Evolutionary conservation across 53 echinoderm and acorn worm genomes (phyloP).

Genomic region (Arbacia lixula): DNA sequence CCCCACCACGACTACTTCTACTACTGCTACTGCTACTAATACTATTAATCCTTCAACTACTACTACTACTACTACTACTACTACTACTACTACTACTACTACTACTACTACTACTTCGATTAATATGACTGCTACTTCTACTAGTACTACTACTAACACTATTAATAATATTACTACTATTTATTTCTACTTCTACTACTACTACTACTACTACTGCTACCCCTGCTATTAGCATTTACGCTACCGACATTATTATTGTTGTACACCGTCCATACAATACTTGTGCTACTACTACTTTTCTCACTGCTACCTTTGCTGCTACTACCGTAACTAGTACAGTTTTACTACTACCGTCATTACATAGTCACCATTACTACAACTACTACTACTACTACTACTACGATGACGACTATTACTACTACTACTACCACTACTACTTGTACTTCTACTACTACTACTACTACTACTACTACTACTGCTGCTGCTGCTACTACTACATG

Average conservation of each 20-base stretch:
- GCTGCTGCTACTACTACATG: background rate
- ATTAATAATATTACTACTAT: background rate
- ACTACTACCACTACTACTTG: background rate
- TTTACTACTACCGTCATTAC: background rate
- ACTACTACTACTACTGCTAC: background rate
- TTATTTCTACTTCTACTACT: background rate
- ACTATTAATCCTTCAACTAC: conserved; percentile 7
- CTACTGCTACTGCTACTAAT: conserved; percentile 5
- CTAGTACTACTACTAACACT: conserved; percentile 1
- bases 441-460: background rate
- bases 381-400: background rate
- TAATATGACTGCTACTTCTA: conserved; percentile 4
- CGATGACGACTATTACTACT: no score
- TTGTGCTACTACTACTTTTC: no score
- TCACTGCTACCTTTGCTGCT: no score
- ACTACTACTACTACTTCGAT: background rate
- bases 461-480: background rate
- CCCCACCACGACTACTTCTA: background rate
- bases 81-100: conserved; percentile 33
- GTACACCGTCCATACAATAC: no score
- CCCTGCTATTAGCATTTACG: background rate
- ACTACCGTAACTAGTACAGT: background rate
- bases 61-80: conserved; percentile 14
- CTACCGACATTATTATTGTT: no score
- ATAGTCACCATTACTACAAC: background rate